phyloP scores from a whole-genome alignment of 2,888 invertebrate species.

The Mystacides longicornis region DNA sequence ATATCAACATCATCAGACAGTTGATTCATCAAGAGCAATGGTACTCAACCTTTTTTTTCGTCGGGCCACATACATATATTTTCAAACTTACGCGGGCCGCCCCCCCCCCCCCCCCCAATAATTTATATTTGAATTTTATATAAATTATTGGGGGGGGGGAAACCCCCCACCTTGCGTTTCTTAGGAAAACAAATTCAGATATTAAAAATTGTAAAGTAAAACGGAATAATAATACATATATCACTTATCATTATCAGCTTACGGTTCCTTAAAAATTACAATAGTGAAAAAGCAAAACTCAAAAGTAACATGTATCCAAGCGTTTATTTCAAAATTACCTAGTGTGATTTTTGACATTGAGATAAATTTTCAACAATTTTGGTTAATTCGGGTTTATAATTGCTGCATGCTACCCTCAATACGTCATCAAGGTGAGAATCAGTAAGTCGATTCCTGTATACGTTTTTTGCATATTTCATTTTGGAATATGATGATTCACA shows the following conservation, averaged over 20 bases:
- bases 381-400: not conserved
- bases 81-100: no score
- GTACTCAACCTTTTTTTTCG: no score
- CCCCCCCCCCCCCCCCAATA: no score
- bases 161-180: not conserved
- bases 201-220: not conserved
- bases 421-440: conserved; percentile 2
- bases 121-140: no score
- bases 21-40: no score
- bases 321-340: not conserved
- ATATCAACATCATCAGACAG: no score
- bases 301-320: not conserved
- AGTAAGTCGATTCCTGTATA: not conserved
- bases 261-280: no score
- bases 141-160: no score
- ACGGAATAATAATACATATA: not conserved
- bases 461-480: not conserved
- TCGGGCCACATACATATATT: no score
- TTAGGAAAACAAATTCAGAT: not conserved
- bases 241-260: not conserved
- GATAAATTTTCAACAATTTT: not conserved
- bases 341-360: conserved; percentile 1
- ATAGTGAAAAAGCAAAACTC: not conserved
- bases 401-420: not conserved
- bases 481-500: conserved; percentile 1